Conservation (phyloP, 2,113 vertebrate species). For the Mormyrus iriodes region DNA sequence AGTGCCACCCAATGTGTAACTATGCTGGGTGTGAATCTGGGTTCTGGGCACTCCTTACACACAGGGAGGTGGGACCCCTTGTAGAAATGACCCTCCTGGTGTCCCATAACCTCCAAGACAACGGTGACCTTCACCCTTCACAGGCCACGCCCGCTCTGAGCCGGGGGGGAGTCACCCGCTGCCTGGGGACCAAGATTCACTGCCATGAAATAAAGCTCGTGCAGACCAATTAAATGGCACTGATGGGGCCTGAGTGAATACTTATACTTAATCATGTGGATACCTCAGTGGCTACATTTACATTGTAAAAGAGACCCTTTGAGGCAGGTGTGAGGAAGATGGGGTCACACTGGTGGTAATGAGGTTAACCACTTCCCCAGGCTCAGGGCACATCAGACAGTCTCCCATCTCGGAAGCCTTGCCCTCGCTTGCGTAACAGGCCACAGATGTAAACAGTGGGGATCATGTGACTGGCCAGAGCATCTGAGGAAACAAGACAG, state of each 20-base stretch:
- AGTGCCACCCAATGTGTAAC: background rate
- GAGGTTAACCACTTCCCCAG: background rate
- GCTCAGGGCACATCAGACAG: background rate
- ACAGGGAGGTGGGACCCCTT: background rate
- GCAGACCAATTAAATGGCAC: background rate
- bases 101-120: background rate
- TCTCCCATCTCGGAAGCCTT: background rate
- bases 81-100: background rate
- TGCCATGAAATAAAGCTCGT: conserved; percentile 21
- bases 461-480: background rate
- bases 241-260: background rate
- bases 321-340: background rate
- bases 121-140: background rate
- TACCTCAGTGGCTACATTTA: conserved; percentile 16
- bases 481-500: background rate
- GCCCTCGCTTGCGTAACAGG: background rate
- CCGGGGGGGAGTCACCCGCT: background rate
- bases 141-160: background rate
- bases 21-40: too few species aligned
- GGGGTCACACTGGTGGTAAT: background rate
- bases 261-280: conserved; percentile 13
- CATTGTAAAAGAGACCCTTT: conserved; percentile 12
- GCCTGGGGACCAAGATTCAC: conserved; percentile 15
- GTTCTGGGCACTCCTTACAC: background rate
- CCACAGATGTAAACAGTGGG: background rate